Percentiles rank a stretch among this genome's conserved stretches.
phyloP scores from a whole-genome alignment of 92 coral and sea anemone genomes.

The Porites rus region DNA sequence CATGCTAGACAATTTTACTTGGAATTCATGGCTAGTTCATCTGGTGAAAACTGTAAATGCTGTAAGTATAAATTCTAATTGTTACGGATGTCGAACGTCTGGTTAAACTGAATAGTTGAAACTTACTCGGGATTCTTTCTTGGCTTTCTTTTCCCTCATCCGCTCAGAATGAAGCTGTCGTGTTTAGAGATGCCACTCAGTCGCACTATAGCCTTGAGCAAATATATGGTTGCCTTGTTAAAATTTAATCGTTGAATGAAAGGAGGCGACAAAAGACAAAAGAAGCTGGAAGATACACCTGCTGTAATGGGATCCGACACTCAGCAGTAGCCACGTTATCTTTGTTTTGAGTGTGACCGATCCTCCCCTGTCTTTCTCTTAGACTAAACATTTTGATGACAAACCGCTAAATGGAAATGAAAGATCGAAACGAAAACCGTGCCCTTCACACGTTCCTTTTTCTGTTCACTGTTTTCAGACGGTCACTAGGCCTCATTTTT shows the following conservation, averaged over 20 bases:
- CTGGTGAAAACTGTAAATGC: not conserved
- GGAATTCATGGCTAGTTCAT: not conserved
- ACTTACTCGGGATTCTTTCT: slow-evolving; percentile 12
- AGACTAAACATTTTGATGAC: not conserved
- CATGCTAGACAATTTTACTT: not conserved
- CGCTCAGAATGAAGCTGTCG: not conserved
- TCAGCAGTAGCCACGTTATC: not conserved
- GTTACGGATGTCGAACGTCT: not conserved
- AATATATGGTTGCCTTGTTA: slow-evolving; percentile 2
- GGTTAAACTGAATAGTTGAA: not conserved
- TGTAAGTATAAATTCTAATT: not conserved
- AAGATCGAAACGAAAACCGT: not conserved
- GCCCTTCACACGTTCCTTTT: not conserved
- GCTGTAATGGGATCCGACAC: slow-evolving; percentile 25
- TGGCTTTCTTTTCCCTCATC: not conserved
- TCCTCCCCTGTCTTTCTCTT: not conserved
- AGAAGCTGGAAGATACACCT: slow-evolving; percentile 33
- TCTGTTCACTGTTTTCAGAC: not conserved
- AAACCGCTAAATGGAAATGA: not conserved
- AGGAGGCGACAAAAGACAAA: slow-evolving; percentile 33
- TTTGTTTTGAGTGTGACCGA: slow-evolving; percentile 20
- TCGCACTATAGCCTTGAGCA: slow-evolving; percentile 4
- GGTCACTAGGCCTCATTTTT: not conserved
- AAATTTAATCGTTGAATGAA: slow-evolving; percentile 25
- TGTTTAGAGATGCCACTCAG: not conserved